Evolutionary conservation across 2,797 vertebrate genomes (phyloP), one percentile per base, ranked within the genome.

Genomic region (Sorex maritimensis): DNA sequence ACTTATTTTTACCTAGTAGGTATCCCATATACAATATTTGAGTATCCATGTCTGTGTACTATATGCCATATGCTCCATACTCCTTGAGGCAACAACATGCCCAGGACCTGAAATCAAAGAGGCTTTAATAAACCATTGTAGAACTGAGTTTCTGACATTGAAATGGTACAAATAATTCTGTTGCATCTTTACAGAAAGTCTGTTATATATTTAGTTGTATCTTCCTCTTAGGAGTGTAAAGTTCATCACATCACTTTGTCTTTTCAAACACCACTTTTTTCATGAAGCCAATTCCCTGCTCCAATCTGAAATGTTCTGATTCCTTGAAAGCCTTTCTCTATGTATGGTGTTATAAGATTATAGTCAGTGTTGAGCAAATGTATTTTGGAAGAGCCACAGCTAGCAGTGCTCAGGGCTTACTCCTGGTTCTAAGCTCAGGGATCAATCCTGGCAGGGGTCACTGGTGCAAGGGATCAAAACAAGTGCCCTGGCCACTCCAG

Each of bases 271-370:
- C 8, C 61, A 63, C 21, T 49, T 52, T 87, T 52, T 46, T 79
- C 49, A 87, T 46, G 55, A 84, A 90, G 69, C 38, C 21, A 8
- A 38, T 81, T 92, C 81, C 41, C 46, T 73, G 12, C 46, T 6
- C 34, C 30, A 26, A 10, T 67, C 77, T 93, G 46, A 89, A 95
- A 90, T 81, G 81, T 65, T 90, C 67, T 41, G 69, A 77, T 81
- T 90, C 67, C 28, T 86, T 90, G 69, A 71, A 88, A 87, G 44
- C 5, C 24, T 83, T 87, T 52, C 71, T 92, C 90, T 92, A 17
- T 55, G 13, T 92, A 17, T 55, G 13, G 52, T 15, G 58, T 23
- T 85, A 30, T 88, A 75, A 81, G 28, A 58, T 88, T 79, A 86
- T 58, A 89, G 34, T 34, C 26, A 14, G 85, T 72, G 8, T 26